Conservation (phyloP, 2,888 invertebrate genomes). For the Tachina grossa region DNA sequence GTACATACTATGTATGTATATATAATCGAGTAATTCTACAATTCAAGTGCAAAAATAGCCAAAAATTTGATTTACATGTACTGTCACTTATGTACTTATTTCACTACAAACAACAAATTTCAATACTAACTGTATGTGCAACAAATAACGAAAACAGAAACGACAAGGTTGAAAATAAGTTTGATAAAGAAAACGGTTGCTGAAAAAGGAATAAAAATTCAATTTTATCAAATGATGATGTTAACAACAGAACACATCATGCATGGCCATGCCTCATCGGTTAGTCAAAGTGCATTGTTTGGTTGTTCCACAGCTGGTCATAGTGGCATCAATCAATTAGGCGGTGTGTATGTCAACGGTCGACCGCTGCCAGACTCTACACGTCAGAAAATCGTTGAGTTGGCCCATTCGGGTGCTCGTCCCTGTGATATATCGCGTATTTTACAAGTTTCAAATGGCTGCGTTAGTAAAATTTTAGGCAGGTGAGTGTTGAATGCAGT, state of each 20-base stretch:
- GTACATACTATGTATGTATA: neutral
- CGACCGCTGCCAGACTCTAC: constrained; percentile 98
- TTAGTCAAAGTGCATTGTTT: constrained; percentile 89
- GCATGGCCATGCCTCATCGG: constrained; percentile 85
- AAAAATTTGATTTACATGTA: neutral
- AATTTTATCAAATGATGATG: constrained; percentile 77
- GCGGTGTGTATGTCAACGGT: constrained; percentile 99
- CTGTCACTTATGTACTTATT: neutral
- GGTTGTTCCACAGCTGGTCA: constrained; percentile 94
- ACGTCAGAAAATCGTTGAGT: constrained; percentile 98
- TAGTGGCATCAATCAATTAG: constrained; percentile 99
- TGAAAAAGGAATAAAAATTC: neutral
- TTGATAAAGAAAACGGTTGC: neutral
- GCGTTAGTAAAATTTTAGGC: constrained; percentile 99
- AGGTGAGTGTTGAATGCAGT: constrained; percentile 85
- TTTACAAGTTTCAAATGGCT: constrained; percentile 99
- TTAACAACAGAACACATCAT: constrained; percentile 87
- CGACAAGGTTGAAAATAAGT: neutral
- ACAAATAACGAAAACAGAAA: neutral
- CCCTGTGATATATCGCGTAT: constrained; percentile 99
- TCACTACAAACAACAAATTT: neutral
- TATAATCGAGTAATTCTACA: neutral
- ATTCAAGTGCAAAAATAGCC: neutral
- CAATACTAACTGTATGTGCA: neutral
- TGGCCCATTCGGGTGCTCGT: constrained; percentile 98